Conservation (phyloP, 2,113 vertebrate species). For the Paedocypris sp. region DNA sequence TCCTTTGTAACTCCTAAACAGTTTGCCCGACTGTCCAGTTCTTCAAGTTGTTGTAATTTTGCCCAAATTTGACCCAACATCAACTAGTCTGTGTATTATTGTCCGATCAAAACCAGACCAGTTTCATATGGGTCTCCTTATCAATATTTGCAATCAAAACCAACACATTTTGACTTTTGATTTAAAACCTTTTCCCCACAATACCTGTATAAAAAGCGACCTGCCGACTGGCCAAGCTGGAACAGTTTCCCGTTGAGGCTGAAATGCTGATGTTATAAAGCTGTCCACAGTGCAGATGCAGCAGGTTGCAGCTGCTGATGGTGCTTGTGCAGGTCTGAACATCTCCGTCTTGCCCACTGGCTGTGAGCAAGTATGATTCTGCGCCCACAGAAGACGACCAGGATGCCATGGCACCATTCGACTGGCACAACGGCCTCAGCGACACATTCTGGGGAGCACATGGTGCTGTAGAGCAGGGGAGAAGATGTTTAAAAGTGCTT, state of each 20-base stretch:
- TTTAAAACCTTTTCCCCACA: no score
- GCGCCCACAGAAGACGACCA: slow-evolving; percentile 51
- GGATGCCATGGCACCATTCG: slow-evolving; percentile 29
- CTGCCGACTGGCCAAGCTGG: slow-evolving; percentile 35
- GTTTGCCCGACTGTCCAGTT: no score
- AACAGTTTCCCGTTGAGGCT: slow-evolving; percentile 47
- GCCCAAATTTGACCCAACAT: background rate
- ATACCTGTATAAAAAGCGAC: slow-evolving; percentile 50
- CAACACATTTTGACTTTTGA: no score
- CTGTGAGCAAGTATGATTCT: slow-evolving; percentile 47
- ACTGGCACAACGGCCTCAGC: slow-evolving; percentile 33
- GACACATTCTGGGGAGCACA: slow-evolving; percentile 52
- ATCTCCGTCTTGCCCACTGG: slow-evolving; percentile 41
- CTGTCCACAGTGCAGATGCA: slow-evolving; percentile 51
- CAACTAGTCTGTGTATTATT: no score
- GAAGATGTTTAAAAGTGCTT: no score
- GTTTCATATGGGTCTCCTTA: no score
- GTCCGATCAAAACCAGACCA: no score
- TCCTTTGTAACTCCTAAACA: no score
- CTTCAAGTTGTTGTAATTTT: no score
- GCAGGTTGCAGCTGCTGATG: slow-evolving; percentile 47
- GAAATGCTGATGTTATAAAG: slow-evolving; percentile 44
- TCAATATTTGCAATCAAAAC: no score
- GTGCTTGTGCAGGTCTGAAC: slow-evolving; percentile 32
- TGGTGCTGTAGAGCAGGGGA: slow-evolving; percentile 48